Evolutionary conservation across 2,113 vertebrate genomes (phyloP), one percentile per base, ranked within the genome.

Genomic region (Ia io): DNA sequence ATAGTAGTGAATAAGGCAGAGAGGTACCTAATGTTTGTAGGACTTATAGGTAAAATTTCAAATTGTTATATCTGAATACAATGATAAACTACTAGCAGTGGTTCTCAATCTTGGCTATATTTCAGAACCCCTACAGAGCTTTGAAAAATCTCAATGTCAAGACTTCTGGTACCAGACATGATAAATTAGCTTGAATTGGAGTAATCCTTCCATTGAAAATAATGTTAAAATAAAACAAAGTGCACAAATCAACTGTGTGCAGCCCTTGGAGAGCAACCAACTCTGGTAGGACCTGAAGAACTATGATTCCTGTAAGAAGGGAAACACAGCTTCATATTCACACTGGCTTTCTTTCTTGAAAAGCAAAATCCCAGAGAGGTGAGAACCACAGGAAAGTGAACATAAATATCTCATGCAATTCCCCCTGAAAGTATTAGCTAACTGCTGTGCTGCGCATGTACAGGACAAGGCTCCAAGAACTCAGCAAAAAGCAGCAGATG

Each of bases 191-290:
- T 69, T 93, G 40, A 90, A 73, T 76, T 76, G n/a, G 51, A 94
- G 37, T 65, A 63, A 93, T 91, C 30, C 3, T 91, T 92, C 61
- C 86, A 88, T 37, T 88, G 69, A 93, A 92, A 93, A 92, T 74
- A 88, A 94, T 20, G 80, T 82, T 61, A 70, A 92, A 85, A 63
- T 44, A 53, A 80, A 74, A 35, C 8, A 56, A 93, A 91, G 40
- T 35, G 49, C 28, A 79, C n/a, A 85, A 35, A 83, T 56, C 9
- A 59, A 40, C 20, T 65, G 4, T 73, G 78, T 85, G 20, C 59
- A 90, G 70, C 47, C 37, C 49, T 0, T 25, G 5, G 28, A 56
- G 56, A 51, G 9, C 37, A 59, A 49, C 20, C 20, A 79, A 65
- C 37, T 89, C 22, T 51, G 28, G 44, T 35, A 77, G 82, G 28